Base-by-base conservation (phyloP, 1,140 invertebrate genomes). In the Galleria mellonella region DNA sequence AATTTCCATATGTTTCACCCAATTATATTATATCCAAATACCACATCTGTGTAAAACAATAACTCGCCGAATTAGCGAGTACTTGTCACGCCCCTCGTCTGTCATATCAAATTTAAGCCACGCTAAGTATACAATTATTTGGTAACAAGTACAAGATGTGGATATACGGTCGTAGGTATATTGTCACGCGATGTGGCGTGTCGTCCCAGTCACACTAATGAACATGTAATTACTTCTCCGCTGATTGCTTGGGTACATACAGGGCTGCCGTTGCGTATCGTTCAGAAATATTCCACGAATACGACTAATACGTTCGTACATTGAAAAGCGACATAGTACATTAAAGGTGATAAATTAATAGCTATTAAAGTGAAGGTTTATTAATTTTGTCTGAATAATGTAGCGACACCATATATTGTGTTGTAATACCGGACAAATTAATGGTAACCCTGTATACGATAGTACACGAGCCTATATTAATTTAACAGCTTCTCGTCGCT, bases 101-200 rank as follows among this genome's bases (percentile, higher is more conserved):
- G 33, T 50, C 46, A 56, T 51, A 56, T 63, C 42, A 51, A 55
- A 55, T 50, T 58, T 30, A 40, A 47, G 46, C 43, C 14, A 23
- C 17, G 17, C 17, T 23, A 23, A 23, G 17, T 32, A 54, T 55
- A 48, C 51, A 56, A 65, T 61, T 59, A 71, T 71, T 61, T 54
- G 48, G 50, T 58, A 64, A 59, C 55, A 56, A 55, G 55, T 43
- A 38, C 53, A 48, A 35, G 36, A 33, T 41, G 46, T 40, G 45
- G 42, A 23, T 23, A 23, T 51, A n/a, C 27, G 17, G 17, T 37
- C 12, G 30, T 29, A 9, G 15, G 35, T 31, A 30, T 30, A 27
- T 33, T 33, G 51, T 47, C 72, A 78, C 68, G 74, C 72, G 58
- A 75, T 48, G 46, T 75, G 38, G 60, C 74, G 72, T 78, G 72